Percentiles rank a stretch among this genome's conserved stretches.
These are phyloP conservation scores for Actinernus sp. DNA, from an alignment of 92 coral and sea anemone genomes.

Conservation along the genomic window DNA sequence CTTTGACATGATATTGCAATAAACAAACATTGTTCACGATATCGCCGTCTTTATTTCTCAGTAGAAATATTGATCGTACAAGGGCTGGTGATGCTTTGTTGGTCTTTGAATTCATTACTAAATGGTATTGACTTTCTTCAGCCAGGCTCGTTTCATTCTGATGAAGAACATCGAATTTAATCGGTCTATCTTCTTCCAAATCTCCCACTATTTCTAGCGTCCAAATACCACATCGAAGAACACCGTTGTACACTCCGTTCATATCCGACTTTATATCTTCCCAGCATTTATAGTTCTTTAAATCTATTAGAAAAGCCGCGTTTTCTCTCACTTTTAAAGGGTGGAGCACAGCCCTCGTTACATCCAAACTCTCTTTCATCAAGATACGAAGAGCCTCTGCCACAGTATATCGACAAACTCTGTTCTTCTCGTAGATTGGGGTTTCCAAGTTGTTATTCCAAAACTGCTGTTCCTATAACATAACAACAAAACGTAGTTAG, in stretches of 20 bases:
- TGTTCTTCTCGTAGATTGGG: constrained; percentile 18
- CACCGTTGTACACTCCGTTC: constrained; percentile 40
- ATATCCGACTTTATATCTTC: constrained; percentile 59
- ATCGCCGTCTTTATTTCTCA: not conserved
- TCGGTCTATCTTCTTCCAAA: too few relatives aligned
- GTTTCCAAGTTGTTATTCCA: not conserved
- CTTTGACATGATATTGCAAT: constrained; percentile 29
- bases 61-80: constrained; percentile 35
- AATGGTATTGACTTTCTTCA: constrained; percentile 15
- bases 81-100: constrained; percentile 19
- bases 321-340: constrained; percentile 53
- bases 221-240: constrained; percentile 51
- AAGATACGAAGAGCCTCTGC: constrained; percentile 29
- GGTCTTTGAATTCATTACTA: constrained; percentile 29
- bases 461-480: too few relatives aligned
- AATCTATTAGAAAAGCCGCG: constrained; percentile 41
- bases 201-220: constrained; percentile 35
- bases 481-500: too few relatives aligned
- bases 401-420: constrained; percentile 27
- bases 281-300: constrained; percentile 27
- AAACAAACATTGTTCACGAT: not conserved
- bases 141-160: constrained; percentile 17
- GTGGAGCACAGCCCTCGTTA: constrained; percentile 24
- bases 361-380: constrained; percentile 1
- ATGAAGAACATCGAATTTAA: constrained; percentile 12